A percentile compares a stretch with the other conserved stretches of the same genome.
Evolutionary conservation across 2,888 invertebrate genomes (phyloP).

Genomic region (Oxystoma pomonae): DNA sequence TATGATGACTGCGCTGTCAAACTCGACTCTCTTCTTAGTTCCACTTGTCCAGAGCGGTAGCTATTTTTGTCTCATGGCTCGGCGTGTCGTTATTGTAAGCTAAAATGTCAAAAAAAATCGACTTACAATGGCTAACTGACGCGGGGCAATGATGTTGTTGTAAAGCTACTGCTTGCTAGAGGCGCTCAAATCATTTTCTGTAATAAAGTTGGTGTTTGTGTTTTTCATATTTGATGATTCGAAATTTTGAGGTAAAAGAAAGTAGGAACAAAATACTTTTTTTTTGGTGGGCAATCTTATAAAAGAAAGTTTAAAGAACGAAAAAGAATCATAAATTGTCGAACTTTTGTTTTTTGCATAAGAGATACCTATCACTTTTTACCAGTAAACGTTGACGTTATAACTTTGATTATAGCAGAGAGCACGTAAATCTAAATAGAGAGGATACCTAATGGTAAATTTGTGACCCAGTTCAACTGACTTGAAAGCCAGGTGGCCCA

Average conservation of each 20-base stretch:
- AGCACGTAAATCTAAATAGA: no score
- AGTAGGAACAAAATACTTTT: no score
- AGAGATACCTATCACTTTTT: no score
- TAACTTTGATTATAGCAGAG: no score
- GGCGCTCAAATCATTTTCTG: constrained; percentile 39
- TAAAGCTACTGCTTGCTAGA: constrained; percentile 41
- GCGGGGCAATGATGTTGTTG: constrained; percentile 41
- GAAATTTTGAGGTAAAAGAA: background rate
- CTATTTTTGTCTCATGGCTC: constrained; percentile 39
- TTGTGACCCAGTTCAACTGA: no score
- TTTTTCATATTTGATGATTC: background rate
- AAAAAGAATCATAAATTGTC: no score
- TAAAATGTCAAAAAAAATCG: constrained; percentile 23
- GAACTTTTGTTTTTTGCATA: no score
- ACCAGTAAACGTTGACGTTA: no score
- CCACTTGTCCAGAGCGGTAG: constrained; percentile 32
- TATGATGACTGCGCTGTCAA: constrained; percentile 38
- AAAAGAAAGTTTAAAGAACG: no score
- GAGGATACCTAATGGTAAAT: no score
- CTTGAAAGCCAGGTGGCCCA: no score
- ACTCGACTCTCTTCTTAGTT: constrained; percentile 37
- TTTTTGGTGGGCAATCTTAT: no score
- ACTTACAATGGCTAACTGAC: constrained; percentile 34
- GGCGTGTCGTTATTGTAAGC: constrained; percentile 40
- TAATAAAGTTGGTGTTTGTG: background rate